Percentiles rank a stretch among this genome's conserved stretches.
Conservation (phyloP, 2,113 vertebrate species). For the Anguilla rostrata region DNA sequence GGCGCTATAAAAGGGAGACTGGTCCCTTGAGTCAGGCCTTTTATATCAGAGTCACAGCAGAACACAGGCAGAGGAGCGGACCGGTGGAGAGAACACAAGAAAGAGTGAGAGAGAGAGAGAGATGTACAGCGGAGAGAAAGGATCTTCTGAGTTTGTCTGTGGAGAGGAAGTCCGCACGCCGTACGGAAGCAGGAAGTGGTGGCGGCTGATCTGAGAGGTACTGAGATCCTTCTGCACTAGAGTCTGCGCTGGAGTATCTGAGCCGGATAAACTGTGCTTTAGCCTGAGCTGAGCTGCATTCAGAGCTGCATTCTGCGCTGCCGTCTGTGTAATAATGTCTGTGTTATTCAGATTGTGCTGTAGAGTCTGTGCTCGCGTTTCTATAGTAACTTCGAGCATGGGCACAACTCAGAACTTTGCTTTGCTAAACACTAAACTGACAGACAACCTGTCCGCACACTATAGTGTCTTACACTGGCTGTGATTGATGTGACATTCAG, state of each 20-base stretch:
- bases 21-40: conserved; percentile 9
- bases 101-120: conserved; percentile 8
- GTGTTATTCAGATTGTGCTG: no score
- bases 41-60: background rate
- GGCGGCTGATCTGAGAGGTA: background rate
- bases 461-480: background rate
- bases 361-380: no score
- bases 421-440: background rate
- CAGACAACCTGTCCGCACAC: background rate
- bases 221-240: background rate
- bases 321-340: no score
- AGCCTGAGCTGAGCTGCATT: background rate
- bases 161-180: background rate
- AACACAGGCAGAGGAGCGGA: conserved; percentile 11
- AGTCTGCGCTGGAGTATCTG: background rate
- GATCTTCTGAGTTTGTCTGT: conserved; percentile 37
- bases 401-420: background rate
- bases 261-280: background rate
- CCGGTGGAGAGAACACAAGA: conserved; percentile 16
- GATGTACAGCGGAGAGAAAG: conserved; percentile 28
- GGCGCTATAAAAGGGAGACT: background rate
- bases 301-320: no score
- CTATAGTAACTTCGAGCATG: background rate
- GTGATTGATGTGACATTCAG: background rate
- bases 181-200: conserved; percentile 2